Conservation (phyloP, 2,888 invertebrate species). For the Fissipunctia ypsillon region DNA sequence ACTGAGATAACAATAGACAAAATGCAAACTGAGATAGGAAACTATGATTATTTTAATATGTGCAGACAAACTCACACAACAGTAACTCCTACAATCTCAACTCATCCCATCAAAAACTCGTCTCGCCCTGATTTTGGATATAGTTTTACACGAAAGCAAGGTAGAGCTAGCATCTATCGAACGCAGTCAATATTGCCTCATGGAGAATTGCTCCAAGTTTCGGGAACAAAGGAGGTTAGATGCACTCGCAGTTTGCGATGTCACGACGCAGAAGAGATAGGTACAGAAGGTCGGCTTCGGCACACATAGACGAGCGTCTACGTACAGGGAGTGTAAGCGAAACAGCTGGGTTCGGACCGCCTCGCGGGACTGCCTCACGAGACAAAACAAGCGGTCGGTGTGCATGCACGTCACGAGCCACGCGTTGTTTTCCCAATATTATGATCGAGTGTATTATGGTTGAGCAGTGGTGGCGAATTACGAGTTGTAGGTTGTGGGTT, state of each 20-base stretch:
- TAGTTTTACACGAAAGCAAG: conserved; percentile 41
- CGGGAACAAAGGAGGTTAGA: conserved; percentile 49
- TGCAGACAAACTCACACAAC: conserved; percentile 5
- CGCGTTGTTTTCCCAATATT: too few species aligned
- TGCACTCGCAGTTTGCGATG: conserved; percentile 40
- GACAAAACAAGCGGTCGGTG: not conserved
- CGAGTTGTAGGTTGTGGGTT: too few species aligned
- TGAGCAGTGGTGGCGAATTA: too few species aligned
- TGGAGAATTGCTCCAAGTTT: conserved; percentile 54
- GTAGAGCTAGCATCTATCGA: conserved; percentile 41
- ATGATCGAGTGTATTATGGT: too few species aligned
- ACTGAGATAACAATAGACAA: not conserved
- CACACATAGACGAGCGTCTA: not conserved
- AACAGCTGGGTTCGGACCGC: too few species aligned
- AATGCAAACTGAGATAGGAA: not conserved
- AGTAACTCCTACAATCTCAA: conserved; percentile 9
- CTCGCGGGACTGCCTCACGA: not conserved
- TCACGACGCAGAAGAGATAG: not conserved
- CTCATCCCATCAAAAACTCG: conserved; percentile 28
- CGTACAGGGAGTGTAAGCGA: not conserved
- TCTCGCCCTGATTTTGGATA: conserved; percentile 19
- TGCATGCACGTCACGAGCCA: not conserved
- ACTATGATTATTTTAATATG: not conserved
- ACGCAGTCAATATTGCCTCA: conserved; percentile 56
- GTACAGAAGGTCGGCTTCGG: not conserved